Conservation (phyloP, 1,140 invertebrate species). For the Drosophila miranda region DNA sequence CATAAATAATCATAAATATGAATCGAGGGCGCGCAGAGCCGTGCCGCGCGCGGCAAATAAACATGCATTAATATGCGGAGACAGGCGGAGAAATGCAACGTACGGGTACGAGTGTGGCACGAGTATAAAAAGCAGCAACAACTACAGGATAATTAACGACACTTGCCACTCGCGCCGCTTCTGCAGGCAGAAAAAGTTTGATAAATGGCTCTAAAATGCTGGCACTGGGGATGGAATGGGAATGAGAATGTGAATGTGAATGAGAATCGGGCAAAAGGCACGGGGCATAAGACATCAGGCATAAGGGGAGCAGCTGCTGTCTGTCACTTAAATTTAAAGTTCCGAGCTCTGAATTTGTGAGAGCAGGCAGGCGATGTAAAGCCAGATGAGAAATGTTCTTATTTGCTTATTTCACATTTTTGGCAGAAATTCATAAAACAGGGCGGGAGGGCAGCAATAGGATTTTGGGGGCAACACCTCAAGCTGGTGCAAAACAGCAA, state of each 20-base stretch:
- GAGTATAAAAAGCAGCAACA: conserved; percentile 2
- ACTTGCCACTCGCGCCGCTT: conserved; percentile 38
- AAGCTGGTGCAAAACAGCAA: conserved; percentile 22
- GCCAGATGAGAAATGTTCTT: conserved; percentile 25
- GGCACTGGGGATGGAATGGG: too few species aligned
- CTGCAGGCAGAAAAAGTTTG: conserved; percentile 46
- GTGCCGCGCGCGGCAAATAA: conserved; percentile 46
- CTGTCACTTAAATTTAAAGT: conserved; percentile 45
- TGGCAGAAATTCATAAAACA: conserved; percentile 47
- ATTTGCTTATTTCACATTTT: conserved; percentile 35
- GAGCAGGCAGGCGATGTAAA: conserved; percentile 14
- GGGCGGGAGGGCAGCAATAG: background rate
- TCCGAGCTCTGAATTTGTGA: conserved; percentile 10
- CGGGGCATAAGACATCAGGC: background rate
- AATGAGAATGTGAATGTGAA: too few species aligned
- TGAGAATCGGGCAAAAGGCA: too few species aligned
- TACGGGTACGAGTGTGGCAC: background rate
- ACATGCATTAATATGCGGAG: conserved; percentile 60
- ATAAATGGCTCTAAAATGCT: conserved; percentile 28
- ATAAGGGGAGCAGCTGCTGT: conserved; percentile 30
- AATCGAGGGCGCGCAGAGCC: conserved; percentile 35
- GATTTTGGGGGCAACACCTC: conserved; percentile 10
- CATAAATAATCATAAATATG: conserved; percentile 77
- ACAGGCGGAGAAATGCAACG: conserved; percentile 12
- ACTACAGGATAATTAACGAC: conserved; percentile 61